phyloP scores from a whole-genome alignment of 2,797 vertebrate species.

The Potorous gilbertii region DNA sequence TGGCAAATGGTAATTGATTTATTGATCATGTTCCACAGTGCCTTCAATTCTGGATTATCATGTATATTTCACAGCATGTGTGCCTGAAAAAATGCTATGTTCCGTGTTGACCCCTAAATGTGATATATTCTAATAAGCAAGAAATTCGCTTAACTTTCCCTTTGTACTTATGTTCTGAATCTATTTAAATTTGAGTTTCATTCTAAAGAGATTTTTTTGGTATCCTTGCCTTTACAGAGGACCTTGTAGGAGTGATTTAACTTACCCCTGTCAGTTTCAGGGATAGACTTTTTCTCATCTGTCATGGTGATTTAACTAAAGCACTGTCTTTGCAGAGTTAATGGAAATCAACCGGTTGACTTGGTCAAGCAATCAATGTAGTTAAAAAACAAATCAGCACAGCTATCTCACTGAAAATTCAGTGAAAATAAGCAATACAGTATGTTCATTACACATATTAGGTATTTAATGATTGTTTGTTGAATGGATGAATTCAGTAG shows the following conservation, averaged over 20 bases:
- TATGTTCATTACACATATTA: background rate
- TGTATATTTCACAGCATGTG: conserved; percentile 32
- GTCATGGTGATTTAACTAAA: conserved; percentile 57
- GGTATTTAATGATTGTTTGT: background rate
- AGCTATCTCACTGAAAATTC: conserved; percentile 52
- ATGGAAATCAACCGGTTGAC: conserved; percentile 67
- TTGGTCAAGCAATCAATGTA: conserved; percentile 44
- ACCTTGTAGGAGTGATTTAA: background rate
- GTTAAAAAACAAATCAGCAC: conserved; percentile 58
- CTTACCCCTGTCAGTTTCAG: conserved; percentile 41
- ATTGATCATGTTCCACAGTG: background rate
- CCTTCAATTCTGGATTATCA: background rate
- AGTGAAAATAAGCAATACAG: background rate
- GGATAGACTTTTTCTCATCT: conserved; percentile 39
- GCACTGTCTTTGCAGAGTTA: conserved; percentile 50
- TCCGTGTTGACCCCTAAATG: conserved; percentile 28
- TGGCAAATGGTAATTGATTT: background rate
- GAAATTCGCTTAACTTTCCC: conserved; percentile 7
- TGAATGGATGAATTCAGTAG: background rate
- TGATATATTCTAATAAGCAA: background rate
- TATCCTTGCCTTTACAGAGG: conserved; percentile 11
- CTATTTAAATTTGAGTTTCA: conserved; percentile 36
- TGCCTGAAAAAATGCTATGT: conserved; percentile 23
- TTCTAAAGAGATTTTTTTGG: conserved; percentile 36
- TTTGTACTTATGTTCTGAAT: conserved; percentile 14